A percentile compares a stretch with the other conserved stretches of the same genome.
Conservation (phyloP, 2,888 invertebrate genomes). For the Meiosimyza decipiens region DNA sequence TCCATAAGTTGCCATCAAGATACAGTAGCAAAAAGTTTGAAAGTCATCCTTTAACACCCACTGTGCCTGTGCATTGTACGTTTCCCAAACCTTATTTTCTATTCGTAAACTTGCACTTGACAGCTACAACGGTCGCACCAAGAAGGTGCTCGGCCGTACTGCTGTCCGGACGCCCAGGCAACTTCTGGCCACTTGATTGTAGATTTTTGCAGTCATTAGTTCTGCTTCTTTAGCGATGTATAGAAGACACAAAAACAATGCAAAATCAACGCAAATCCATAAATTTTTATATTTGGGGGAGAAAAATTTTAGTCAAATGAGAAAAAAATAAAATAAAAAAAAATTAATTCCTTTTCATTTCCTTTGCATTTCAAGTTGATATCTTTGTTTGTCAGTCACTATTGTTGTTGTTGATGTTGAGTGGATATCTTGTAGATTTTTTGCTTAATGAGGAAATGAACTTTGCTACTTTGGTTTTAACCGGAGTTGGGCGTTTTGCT, state of each 20-base stretch:
- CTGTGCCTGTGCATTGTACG: background rate
- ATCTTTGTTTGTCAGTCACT: slow-evolving; percentile 29
- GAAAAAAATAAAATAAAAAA: slow-evolving; percentile 7
- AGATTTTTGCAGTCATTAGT: slow-evolving; percentile 33
- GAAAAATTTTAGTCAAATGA: slow-evolving; percentile 3
- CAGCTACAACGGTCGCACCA: slow-evolving; percentile 30
- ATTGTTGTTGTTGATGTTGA: slow-evolving; percentile 10
- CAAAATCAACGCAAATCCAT: slow-evolving; percentile 24
- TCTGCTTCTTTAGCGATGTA: slow-evolving; percentile 25
- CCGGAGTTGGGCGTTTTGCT: background rate
- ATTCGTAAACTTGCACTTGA: slow-evolving; percentile 18
- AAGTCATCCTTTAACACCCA: background rate
- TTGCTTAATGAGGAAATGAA: slow-evolving; percentile 35
- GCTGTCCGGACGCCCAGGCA: slow-evolving; percentile 37
- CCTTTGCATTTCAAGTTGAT: slow-evolving; percentile 24
- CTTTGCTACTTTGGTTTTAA: slow-evolving; percentile 28
- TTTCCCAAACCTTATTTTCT: background rate
- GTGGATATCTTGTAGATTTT: slow-evolving; percentile 29
- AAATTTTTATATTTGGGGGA: slow-evolving; percentile 14
- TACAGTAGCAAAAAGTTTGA: no score
- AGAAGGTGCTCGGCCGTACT: slow-evolving; percentile 57
- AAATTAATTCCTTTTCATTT: slow-evolving; percentile 35
- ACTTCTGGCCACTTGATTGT: slow-evolving; percentile 34
- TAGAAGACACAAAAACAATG: background rate
- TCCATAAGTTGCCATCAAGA: no score